These are phyloP conservation scores for Drosophila obscura DNA, from an alignment of 1,140 invertebrate species.

Conservation along the genomic window DNA sequence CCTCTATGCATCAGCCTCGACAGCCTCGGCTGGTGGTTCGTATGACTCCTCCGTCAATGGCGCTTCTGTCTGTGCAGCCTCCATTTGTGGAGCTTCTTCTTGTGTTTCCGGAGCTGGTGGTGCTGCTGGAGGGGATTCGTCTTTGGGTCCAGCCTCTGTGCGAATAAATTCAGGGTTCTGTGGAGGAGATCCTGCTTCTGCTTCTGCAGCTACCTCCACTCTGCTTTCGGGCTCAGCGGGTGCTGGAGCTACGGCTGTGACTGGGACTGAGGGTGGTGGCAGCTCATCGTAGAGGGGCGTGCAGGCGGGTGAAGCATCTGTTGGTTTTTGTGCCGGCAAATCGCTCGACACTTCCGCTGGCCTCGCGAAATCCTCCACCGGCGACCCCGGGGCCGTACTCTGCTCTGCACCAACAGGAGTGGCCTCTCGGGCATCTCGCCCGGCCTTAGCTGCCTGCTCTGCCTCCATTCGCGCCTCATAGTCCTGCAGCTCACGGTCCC, in stretches of 20 bases:
- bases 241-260: neutral
- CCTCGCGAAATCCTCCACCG: constrained; percentile 20
- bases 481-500: constrained; percentile 77
- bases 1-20: constrained; percentile 41
- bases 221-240: neutral
- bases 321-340: constrained; percentile 26
- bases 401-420: too few relatives aligned
- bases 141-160: constrained; percentile 26
- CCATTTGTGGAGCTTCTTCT: neutral
- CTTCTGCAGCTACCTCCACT: neutral
- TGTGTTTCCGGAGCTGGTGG: constrained; percentile 22
- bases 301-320: constrained; percentile 54
- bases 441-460: constrained; percentile 38
- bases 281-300: constrained; percentile 76
- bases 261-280: constrained; percentile 43
- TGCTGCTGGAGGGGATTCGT: constrained; percentile 30
- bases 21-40: neutral
- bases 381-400: neutral
- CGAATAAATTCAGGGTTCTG: constrained; percentile 18
- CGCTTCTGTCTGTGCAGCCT: constrained; percentile 3
- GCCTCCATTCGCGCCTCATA: constrained; percentile 70
- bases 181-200: neutral
- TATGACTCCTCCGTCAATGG: constrained; percentile 11
- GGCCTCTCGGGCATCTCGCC: too few relatives aligned
- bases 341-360: constrained; percentile 28